Base-by-base conservation (phyloP, 2,113 vertebrate genomes). In the Philantomba maxwellii region DNA sequence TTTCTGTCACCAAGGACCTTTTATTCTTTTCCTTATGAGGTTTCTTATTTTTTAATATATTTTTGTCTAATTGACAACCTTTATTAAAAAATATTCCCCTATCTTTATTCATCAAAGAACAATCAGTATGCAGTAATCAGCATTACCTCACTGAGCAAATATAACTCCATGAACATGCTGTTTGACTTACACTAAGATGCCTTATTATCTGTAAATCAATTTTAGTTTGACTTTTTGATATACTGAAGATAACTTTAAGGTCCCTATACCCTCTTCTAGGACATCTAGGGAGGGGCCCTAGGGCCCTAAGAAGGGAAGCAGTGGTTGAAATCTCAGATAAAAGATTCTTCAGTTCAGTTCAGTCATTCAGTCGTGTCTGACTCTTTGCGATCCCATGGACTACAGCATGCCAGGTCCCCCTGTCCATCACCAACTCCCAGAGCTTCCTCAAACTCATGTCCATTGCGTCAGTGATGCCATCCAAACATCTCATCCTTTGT, bases 21-120 rank as follows among this genome's bases (percentile, higher is more conserved):
- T 90, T 95, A 55, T 86, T 92, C 75, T 92, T 94, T 88, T 82
- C 83, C 57, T 82, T 49, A 4, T 82, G 77, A 93, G 77, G 9
- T 78, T 97, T 91, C 70, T 57, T 90, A 53, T 78, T 97, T 73
- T 96, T 96, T 81, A 70, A 82, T 83, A 64, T 89, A 43, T 77
- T 25, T 77, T 95, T 96, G 51, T 33, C 92, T 97, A 85, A 97
- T 78, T 93, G 82, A 93, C 30, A 86, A n/a, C 47, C 45, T 93
- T 96, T 97, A 89, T 95, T 96, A 95, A 87, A 84, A 92, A 96
- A 85, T 62, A 73, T 86, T 92, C 89, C 49, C 33, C 49, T 85
- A 64, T 64, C 78, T 88, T 93, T 96, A 93, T 95, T 95, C 86
- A 92, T 96, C 78, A 60, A 91, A 91, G 77, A 96, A 66, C 23